A percentile compares a stretch with the other conserved stretches of the same genome.
These are phyloP conservation scores for Druon quercuslanigerum DNA, from an alignment of 1,140 invertebrate genomes.

Conservation along the genomic window DNA sequence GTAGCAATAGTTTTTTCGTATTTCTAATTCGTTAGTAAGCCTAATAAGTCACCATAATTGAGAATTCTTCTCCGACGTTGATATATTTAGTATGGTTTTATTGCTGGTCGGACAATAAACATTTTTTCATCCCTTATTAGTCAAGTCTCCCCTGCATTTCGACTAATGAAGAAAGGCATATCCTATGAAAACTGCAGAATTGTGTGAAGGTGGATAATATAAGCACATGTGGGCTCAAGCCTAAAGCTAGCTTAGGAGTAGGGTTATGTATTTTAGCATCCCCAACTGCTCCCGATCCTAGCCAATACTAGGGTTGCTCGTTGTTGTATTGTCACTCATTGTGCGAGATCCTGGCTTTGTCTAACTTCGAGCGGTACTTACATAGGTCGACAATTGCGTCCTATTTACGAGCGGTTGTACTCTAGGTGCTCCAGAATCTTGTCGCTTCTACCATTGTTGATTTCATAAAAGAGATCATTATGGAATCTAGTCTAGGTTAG, in stretches of 20 bases:
- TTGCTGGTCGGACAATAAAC: too few species aligned
- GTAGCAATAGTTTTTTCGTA: too few species aligned
- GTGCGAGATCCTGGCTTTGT: conserved; percentile 52
- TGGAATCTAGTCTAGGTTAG: too few species aligned
- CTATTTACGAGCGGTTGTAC: conserved; percentile 30
- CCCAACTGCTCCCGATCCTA: conserved; percentile 40
- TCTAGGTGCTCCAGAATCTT: conserved; percentile 40
- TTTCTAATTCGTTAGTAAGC: too few species aligned
- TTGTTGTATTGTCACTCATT: conserved; percentile 57
- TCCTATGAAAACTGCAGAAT: conserved; percentile 41
- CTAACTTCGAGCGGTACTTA: conserved; percentile 55
- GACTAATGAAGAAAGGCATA: conserved; percentile 19
- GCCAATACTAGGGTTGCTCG: conserved; percentile 38
- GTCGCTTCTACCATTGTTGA: conserved; percentile 41
- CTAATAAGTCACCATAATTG: too few species aligned
- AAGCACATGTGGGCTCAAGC: not conserved
- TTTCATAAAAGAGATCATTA: conserved; percentile 45
- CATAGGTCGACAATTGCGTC: conserved; percentile 51
- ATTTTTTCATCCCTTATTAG: not conserved
- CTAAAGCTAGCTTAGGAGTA: not conserved
- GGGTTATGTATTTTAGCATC: not conserved
- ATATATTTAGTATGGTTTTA: not conserved
- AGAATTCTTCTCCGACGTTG: not conserved
- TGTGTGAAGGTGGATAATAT: not conserved
- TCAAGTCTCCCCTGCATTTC: not conserved